Evolutionary conservation across 2,113 vertebrate species (phyloP).

Genomic region (Erythrocebus patas): DNA sequence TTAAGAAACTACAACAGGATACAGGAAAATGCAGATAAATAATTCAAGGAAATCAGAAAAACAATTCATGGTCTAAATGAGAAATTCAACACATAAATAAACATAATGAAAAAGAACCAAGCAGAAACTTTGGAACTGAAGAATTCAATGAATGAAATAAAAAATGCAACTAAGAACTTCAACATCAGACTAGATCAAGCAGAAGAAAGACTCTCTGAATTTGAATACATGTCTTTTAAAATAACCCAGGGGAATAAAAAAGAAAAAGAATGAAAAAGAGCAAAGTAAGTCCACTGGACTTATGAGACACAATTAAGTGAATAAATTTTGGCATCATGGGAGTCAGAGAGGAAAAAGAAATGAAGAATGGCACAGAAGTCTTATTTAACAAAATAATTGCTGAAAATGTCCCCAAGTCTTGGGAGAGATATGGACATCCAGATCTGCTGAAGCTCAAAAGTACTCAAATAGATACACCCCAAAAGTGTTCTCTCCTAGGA

Average conservation of each 20-base stretch:
- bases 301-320: not conserved
- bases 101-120: not conserved
- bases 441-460: not conserved
- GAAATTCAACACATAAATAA: not conserved
- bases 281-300: not conserved
- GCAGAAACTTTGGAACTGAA: not conserved
- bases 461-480: not conserved
- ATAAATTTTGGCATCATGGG: not conserved
- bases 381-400: not conserved
- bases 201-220: not conserved
- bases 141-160: not conserved
- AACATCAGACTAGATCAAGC: not conserved
- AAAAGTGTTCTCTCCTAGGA: not conserved
- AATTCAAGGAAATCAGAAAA: not conserved
- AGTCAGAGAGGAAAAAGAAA: not conserved
- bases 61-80: not conserved
- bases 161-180: not conserved
- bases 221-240: not conserved
- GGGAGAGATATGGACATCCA: not conserved
- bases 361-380: not conserved
- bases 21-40: not conserved
- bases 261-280: not conserved
- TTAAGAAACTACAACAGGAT: not conserved
- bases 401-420: not conserved
- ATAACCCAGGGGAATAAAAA: not conserved